A percentile compares a stretch with the other conserved stretches of the same genome.
Conservation (phyloP, 2,888 invertebrate genomes). For the Omphaloscelis lunosa region DNA sequence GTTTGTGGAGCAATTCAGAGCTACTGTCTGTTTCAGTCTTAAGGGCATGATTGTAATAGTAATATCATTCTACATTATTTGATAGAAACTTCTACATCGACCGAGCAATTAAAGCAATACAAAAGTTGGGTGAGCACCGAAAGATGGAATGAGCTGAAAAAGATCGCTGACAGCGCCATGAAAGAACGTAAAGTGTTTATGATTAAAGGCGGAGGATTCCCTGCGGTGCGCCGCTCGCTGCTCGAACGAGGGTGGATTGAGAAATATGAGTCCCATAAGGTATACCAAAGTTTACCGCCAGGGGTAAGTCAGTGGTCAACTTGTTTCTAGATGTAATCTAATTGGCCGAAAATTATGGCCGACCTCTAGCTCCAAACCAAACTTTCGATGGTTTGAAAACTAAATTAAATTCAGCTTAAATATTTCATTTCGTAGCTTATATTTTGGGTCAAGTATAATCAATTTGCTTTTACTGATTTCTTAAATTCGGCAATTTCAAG, state of each 20-base stretch:
- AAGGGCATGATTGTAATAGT: not conserved
- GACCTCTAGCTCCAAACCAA: slow-evolving; percentile 12
- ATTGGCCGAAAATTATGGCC: slow-evolving; percentile 34
- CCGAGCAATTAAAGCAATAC: slow-evolving; percentile 86
- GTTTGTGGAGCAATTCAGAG: slow-evolving; percentile 68
- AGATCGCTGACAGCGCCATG: slow-evolving; percentile 92
- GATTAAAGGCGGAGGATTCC: slow-evolving; percentile 93
- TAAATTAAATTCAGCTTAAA: slow-evolving; percentile 8
- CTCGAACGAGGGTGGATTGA: slow-evolving; percentile 94
- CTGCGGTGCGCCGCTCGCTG: slow-evolving; percentile 93
- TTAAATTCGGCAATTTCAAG: slow-evolving; percentile 67
- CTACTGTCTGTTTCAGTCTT: not conserved
- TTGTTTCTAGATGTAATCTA: slow-evolving; percentile 25
- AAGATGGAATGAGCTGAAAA: slow-evolving; percentile 92
- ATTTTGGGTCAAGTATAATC: not conserved
- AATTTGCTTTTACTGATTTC: slow-evolving; percentile 1
- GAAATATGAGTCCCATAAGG: slow-evolving; percentile 91
- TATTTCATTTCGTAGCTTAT: not conserved
- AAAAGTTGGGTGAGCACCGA: slow-evolving; percentile 92
- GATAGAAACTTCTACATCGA: slow-evolving; percentile 78
- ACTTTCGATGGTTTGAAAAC: slow-evolving; percentile 35
- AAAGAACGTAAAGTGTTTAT: slow-evolving; percentile 92
- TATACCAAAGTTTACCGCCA: slow-evolving; percentile 63
- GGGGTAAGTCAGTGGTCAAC: slow-evolving; percentile 47
- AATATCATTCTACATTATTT: slow-evolving; percentile 7